Percentiles rank a stretch among this genome's conserved stretches.
phyloP scores from a whole-genome alignment of 2,113 vertebrate species.

The Phyllostomus hastatus region DNA sequence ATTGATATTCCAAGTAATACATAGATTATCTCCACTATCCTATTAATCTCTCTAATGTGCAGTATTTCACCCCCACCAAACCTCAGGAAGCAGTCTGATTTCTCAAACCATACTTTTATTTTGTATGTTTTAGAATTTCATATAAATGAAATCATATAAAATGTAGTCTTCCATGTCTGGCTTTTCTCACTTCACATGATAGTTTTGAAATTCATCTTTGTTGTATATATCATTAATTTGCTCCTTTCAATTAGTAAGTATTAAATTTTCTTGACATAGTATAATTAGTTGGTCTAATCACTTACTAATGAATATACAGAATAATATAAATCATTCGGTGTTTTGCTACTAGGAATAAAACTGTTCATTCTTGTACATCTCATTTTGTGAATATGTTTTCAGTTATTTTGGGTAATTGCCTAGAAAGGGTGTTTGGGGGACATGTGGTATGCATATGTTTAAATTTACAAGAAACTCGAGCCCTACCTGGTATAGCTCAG shows the following conservation, averaged over 20 bases:
- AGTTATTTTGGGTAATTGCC: background rate
- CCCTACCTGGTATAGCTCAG: too few relatives aligned
- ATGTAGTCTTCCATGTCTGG: background rate
- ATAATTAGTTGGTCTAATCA: background rate
- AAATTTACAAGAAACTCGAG: background rate
- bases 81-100: background rate
- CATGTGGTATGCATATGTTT: background rate
- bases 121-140: background rate
- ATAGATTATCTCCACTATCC: background rate
- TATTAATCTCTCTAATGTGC: background rate
- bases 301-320: background rate
- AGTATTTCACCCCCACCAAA: background rate
- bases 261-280: background rate
- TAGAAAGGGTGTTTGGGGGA: background rate
- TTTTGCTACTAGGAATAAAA: background rate
- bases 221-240: background rate
- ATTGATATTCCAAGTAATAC: background rate
- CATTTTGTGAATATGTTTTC: background rate
- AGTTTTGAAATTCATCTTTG: constrained; percentile 15
- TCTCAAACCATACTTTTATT: background rate
- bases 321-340: background rate
- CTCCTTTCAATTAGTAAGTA: background rate
- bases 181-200: background rate
- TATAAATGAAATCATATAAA: background rate
- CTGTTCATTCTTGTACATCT: background rate